These are phyloP conservation scores for Lagocephalus sceleratus DNA, from an alignment of 2,797 vertebrate genomes.

Conservation along the genomic window DNA sequence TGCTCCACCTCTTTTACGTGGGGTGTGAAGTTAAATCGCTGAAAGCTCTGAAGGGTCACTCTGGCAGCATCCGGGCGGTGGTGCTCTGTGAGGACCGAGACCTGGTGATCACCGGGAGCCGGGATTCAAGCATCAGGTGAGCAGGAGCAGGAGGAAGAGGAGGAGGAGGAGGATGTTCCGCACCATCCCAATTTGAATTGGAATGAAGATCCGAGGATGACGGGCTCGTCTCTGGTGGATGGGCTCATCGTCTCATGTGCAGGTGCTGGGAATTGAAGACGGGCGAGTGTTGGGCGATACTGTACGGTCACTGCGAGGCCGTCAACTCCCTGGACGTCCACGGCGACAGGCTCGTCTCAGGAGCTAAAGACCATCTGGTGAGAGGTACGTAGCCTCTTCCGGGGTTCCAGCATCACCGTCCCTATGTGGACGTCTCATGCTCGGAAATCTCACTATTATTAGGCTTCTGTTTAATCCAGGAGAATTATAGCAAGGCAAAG, in stretches of 20 bases:
- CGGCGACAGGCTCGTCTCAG: conserved; percentile 78
- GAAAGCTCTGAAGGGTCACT: conserved; percentile 68
- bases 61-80: conserved; percentile 73
- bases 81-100: conserved; percentile 74
- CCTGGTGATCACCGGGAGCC: conserved; percentile 79
- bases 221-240: neutral
- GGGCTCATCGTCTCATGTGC: conserved; percentile 12
- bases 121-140: conserved; percentile 86
- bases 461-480: no score
- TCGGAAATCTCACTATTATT: no score
- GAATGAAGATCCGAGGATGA: neutral
- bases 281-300: conserved; percentile 69
- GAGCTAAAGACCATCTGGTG: conserved; percentile 80
- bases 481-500: no score
- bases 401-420: no score
- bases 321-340: conserved; percentile 82
- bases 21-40: conserved; percentile 38
- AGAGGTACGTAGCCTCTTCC: conserved; percentile 77
- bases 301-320: conserved; percentile 78
- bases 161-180: neutral
- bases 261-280: conserved; percentile 85
- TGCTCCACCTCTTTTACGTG: conserved; percentile 70
- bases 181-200: neutral
- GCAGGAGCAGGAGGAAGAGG: neutral
- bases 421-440: no score